Conservation (phyloP, 2,888 invertebrate species). For the Drosophila longiperda region DNA sequence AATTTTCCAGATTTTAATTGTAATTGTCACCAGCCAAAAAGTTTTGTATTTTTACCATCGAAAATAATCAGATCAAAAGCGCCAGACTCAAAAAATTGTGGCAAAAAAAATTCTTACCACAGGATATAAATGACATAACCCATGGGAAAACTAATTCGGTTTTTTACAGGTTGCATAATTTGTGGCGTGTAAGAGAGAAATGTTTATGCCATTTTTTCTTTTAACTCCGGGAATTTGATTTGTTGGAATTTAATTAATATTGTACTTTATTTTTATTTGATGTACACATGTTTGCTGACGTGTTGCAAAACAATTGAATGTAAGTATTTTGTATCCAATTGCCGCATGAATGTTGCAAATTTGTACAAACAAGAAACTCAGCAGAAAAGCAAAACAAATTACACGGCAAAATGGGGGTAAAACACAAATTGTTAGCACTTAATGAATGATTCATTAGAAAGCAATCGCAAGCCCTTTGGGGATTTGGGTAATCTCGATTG, state of each 20-base stretch:
- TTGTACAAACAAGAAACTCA: not conserved
- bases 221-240: not conserved
- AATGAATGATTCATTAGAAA: conserved; percentile 1
- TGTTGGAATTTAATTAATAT: conserved; percentile 1
- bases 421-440: conserved; percentile 1
- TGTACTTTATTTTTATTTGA: not conserved
- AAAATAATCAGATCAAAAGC: not conserved
- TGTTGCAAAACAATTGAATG: not conserved
- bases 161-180: not conserved
- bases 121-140: not conserved
- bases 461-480: not conserved
- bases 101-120: no score
- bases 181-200: not conserved
- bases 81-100: no score
- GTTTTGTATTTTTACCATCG: not conserved
- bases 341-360: conserved; percentile 1
- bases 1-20: not conserved
- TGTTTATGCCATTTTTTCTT: not conserved
- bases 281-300: not conserved
- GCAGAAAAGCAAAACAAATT: not conserved
- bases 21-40: not conserved
- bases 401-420: not conserved
- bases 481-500: not conserved
- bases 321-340: not conserved
- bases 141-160: not conserved